Conservation (phyloP, 2,113 vertebrate species). For the Phalacrocorax brasilianus region DNA sequence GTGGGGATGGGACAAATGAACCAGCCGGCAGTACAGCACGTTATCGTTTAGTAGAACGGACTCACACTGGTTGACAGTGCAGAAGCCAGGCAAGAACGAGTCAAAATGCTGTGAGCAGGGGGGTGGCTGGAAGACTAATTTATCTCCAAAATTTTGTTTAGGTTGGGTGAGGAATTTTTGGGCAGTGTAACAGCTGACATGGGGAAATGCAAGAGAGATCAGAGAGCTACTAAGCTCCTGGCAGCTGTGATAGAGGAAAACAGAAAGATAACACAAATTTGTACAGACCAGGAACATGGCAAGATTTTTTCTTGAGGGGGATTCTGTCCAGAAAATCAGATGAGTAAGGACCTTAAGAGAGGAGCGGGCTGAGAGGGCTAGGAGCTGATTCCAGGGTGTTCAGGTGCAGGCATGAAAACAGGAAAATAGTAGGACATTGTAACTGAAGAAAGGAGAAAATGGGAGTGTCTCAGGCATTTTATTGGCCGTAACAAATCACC, state of each 20-base stretch:
- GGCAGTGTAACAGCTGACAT: background rate
- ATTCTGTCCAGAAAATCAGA: background rate
- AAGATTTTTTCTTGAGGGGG: fast-evolving
- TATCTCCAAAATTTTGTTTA: background rate
- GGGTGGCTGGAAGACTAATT: background rate
- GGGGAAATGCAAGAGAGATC: background rate
- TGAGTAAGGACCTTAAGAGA: background rate
- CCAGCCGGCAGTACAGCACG: fast-evolving
- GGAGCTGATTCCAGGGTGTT: background rate
- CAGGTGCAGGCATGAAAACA: background rate
- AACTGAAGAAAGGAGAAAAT: background rate
- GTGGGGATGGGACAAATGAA: background rate
- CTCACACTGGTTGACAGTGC: background rate
- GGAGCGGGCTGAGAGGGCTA: background rate
- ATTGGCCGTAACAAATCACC: background rate
- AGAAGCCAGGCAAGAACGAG: background rate
- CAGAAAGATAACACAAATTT: background rate
- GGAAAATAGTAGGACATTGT: background rate
- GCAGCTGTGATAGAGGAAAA: background rate
- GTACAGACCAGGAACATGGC: background rate
- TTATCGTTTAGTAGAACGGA: fast-evolving
- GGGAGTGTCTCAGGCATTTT: background rate
- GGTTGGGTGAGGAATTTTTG: background rate
- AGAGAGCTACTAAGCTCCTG: background rate
- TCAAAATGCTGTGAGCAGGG: background rate